Evolutionary conservation across 2,888 invertebrate species (phyloP).

Genomic region (Anthoptus insignis): DNA sequence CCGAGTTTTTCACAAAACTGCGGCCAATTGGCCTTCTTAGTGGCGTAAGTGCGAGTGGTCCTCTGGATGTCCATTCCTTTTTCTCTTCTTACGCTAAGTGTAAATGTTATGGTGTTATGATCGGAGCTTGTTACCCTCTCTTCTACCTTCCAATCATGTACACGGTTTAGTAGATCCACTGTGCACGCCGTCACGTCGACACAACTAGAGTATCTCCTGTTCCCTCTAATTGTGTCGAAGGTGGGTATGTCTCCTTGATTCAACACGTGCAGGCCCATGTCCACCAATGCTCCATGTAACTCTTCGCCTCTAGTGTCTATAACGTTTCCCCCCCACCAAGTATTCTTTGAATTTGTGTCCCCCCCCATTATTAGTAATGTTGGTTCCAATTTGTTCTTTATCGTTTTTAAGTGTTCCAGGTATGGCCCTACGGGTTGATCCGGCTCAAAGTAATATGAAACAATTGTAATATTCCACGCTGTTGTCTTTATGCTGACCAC

Average conservation of each 20-base stretch:
- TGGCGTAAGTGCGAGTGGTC: background rate
- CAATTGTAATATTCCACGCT: background rate
- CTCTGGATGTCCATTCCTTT: background rate
- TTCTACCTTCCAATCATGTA: background rate
- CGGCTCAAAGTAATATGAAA: background rate
- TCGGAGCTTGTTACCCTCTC: background rate
- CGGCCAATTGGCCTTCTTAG: background rate
- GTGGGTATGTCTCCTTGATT: background rate
- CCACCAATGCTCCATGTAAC: background rate
- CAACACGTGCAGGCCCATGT: background rate
- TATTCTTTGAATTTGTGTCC: background rate
- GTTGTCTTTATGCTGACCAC: background rate
- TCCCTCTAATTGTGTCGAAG: background rate
- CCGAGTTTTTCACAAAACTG: background rate
- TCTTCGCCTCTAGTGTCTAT: background rate
- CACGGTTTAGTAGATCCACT: background rate
- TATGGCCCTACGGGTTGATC: background rate
- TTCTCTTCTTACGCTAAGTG: background rate
- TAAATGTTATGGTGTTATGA: background rate
- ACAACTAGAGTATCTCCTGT: background rate
- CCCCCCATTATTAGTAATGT: background rate
- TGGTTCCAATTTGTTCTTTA: background rate
- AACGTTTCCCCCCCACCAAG: background rate
- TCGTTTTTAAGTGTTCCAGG: no score
- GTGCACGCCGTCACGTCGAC: background rate